Evolutionary conservation across 2,113 vertebrate genomes (phyloP), one percentile per base, ranked within the genome.

Genomic region (Ibidorhyncha struthersii): DNA sequence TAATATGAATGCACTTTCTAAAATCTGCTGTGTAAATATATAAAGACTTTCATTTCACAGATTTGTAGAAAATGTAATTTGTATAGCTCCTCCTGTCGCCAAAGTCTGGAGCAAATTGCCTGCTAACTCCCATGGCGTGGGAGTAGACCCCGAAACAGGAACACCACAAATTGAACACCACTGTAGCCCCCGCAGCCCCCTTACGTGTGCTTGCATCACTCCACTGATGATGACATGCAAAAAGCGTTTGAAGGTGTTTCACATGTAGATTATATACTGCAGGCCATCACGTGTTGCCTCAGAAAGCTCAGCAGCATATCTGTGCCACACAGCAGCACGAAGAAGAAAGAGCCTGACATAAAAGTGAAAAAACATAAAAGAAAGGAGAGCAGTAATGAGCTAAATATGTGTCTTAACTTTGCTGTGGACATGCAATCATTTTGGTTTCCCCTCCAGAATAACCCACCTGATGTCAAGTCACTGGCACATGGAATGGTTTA

Each of bases 381-480:
- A 96, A 96, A 94, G 88, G 74, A 63, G 80, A 62, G 22, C 50
- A 72, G 73, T 92, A 93, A 89, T 76, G 45, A 96, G 80, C 93
- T 95, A 96, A 95, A 92, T 95, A 88, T 85, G 94, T 65, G 76
- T 88, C 81, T 88, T 84, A 91, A 83, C 80, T 88, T 94, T 74
- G 49, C 95, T 83, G 50, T 77, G 82, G 53, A 95, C 65, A 27
- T 78, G 88, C 19, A 76, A 63, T 93, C 74, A 32, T 92, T 97
- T 97, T 95, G 96, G 97, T 81, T 97, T 97, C 74, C 82, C 65
- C 62, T 86, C 38, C 89, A 91, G 49, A 94, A 93, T 69, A 96
- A 70, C 96, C 95, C 97, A 98, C 98, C 97, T 98, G 97, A 92
- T 97, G 94, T 96, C 92, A 88, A 96, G 81, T 49, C 18, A 87